Evolutionary conservation across 1,140 invertebrate genomes (phyloP).

Genomic region (Solenopsis fugax): DNA sequence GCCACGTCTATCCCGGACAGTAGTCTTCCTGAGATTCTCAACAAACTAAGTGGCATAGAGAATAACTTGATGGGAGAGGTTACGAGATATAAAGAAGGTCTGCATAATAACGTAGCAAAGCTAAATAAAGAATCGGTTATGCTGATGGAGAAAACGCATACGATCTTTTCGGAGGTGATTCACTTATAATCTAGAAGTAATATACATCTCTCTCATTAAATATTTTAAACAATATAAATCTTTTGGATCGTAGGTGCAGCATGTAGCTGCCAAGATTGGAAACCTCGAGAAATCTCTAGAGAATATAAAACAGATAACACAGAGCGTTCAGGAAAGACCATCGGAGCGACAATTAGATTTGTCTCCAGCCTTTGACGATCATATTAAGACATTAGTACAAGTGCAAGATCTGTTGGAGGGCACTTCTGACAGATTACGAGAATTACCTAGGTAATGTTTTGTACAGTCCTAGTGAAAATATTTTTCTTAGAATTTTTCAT

Average conservation of each 20-base stretch:
- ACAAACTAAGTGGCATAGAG: slow-evolving; percentile 85
- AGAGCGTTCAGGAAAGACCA: slow-evolving; percentile 44
- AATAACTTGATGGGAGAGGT: slow-evolving; percentile 72
- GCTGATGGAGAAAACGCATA: slow-evolving; percentile 76
- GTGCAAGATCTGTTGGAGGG: slow-evolving; percentile 80
- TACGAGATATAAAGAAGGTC: slow-evolving; percentile 73
- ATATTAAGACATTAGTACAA: slow-evolving; percentile 72
- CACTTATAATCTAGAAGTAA: background rate
- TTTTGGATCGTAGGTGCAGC: slow-evolving; percentile 62
- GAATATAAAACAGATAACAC: slow-evolving; percentile 64
- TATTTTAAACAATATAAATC: background rate
- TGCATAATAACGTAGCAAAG: slow-evolving; percentile 73
- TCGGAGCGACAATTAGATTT: slow-evolving; percentile 65
- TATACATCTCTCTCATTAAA: background rate
- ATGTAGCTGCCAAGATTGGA: slow-evolving; percentile 64
- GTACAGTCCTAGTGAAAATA: background rate
- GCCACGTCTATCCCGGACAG: slow-evolving; percentile 64
- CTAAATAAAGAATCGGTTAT: slow-evolving; percentile 72
- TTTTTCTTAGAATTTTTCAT: too few relatives aligned
- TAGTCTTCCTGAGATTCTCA: slow-evolving; percentile 87
- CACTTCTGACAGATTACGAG: slow-evolving; percentile 76
- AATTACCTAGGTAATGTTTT: slow-evolving; percentile 80
- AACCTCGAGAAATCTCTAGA: slow-evolving; percentile 73
- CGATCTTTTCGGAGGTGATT: slow-evolving; percentile 76
- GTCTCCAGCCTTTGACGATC: slow-evolving; percentile 73